Base-by-base conservation (phyloP, 2,797 vertebrate species). In the Lepus oiostolus region DNA sequence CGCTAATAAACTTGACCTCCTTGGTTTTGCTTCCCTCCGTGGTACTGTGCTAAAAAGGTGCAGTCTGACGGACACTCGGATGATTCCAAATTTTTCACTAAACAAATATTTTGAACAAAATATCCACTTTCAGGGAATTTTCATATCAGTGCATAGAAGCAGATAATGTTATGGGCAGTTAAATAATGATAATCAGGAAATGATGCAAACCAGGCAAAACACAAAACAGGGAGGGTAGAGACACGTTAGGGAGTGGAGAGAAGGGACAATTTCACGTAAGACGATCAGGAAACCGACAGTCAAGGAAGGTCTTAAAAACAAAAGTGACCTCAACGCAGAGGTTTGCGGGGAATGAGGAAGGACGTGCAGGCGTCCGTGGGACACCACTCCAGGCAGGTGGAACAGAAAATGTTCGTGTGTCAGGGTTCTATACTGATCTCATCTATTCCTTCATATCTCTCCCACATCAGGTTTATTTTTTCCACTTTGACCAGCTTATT, bases 61-160 rank as follows among this genome's bases (percentile, higher is more conserved):
- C 16, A 74, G 3, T 68, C 28, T 42, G 13, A 71, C 14, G 19
- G 67, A 75, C 28, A n/a, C 35, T 80, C 72, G 50, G 21, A 26
- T 76, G 11, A 68, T 58, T 70, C 79, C 52, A 28, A 63, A 26
- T 32, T 88, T 90, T 71, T 77, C 28, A 79, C 58, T 67, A 22
- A 85, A 58, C 62, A 76, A 88, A 60, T 47, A 54, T 60, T 88
- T 91, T 68, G 4, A 70, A 75, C 13, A 84, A 32, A 85, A 83
- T 54, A n/a, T 3, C 7, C 30, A 7, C 5, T 89, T 88, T 75
- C 60, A 58, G 52, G 28, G 8, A 86, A 42, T 58, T 74, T 63
- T 63, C 42, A 38, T 32, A 90, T 22, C 54, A 76, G 21, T 70
- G 35, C 74, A 62, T 26, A 5, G 52, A 83, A 79, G 32, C 7